phyloP scores from a whole-genome alignment of 1,140 invertebrate species.

The Heliconius nattereri region DNA sequence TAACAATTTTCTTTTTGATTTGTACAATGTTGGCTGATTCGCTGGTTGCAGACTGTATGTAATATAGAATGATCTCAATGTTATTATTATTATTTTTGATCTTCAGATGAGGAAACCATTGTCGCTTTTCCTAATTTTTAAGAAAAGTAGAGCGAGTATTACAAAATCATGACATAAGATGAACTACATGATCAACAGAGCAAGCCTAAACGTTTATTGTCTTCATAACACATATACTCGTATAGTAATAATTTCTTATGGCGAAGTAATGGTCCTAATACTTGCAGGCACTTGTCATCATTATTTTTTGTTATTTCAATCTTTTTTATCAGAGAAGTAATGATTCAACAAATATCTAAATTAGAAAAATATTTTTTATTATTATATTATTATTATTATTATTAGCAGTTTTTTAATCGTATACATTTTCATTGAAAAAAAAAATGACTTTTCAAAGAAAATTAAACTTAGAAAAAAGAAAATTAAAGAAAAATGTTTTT shows the following conservation, averaged over 20 bases:
- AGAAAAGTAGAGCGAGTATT: constrained; percentile 23
- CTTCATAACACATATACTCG: constrained; percentile 7
- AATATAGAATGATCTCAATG: neutral
- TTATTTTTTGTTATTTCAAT: too few relatives aligned
- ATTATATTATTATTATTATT: too few relatives aligned
- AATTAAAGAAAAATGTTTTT: too few relatives aligned
- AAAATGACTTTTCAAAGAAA: too few relatives aligned
- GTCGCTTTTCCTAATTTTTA: constrained; percentile 5
- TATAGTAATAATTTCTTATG: neutral
- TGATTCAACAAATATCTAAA: too few relatives aligned
- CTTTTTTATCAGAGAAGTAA: too few relatives aligned
- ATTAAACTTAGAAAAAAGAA: too few relatives aligned
- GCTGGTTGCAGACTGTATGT: neutral
- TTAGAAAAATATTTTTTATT: too few relatives aligned
- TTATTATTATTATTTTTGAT: constrained; percentile 13
- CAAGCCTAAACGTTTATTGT: constrained; percentile 33
- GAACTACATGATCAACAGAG: constrained; percentile 26
- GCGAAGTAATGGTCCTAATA: neutral
- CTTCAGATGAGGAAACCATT: constrained; percentile 7
- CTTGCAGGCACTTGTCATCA: neutral
- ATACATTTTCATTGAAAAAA: too few relatives aligned
- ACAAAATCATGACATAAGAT: constrained; percentile 29
- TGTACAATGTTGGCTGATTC: neutral
- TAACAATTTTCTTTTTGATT: neutral
- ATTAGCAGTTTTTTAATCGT: too few relatives aligned